Percentiles rank a stretch among this genome's conserved stretches.
Evolutionary conservation across 2,888 invertebrate genomes (phyloP).

Genomic region (Diarsia mendica): DNA sequence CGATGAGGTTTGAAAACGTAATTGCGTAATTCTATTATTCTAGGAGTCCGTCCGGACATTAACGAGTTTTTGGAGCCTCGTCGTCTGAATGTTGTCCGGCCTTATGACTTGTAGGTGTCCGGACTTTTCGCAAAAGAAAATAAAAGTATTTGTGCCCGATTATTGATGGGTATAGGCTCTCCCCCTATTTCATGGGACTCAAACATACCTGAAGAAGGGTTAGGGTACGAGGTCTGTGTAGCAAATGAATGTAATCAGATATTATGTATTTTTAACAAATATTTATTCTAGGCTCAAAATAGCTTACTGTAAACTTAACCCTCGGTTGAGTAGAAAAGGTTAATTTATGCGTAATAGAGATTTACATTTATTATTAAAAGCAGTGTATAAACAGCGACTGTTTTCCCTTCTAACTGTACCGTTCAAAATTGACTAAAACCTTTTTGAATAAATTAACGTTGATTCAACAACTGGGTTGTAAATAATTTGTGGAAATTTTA

Average conservation of each 20-base stretch:
- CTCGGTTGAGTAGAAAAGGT: background rate
- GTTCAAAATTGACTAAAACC: background rate
- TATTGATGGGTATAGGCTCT: too few relatives aligned
- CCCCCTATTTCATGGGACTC: too few relatives aligned
- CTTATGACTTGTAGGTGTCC: background rate
- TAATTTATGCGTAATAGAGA: background rate
- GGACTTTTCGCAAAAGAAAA: too few relatives aligned
- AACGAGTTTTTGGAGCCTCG: background rate
- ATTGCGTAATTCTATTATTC: conserved; percentile 35
- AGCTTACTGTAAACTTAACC: background rate
- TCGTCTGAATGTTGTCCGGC: background rate
- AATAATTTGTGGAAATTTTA: conserved; percentile 22
- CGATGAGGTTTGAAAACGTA: conserved; percentile 22
- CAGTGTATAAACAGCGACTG: background rate
- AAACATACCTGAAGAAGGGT: too few relatives aligned
- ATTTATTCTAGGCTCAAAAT: background rate
- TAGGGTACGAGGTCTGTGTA: too few relatives aligned
- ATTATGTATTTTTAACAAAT: background rate
- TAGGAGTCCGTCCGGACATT: background rate
- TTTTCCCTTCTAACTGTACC: background rate
- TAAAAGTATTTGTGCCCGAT: too few relatives aligned
- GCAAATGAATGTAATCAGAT: background rate
- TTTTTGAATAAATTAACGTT: background rate
- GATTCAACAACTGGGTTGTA: background rate
- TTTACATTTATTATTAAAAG: background rate